phyloP scores from a whole-genome alignment of 2,113 vertebrate species.

The Spea bombifrons region DNA sequence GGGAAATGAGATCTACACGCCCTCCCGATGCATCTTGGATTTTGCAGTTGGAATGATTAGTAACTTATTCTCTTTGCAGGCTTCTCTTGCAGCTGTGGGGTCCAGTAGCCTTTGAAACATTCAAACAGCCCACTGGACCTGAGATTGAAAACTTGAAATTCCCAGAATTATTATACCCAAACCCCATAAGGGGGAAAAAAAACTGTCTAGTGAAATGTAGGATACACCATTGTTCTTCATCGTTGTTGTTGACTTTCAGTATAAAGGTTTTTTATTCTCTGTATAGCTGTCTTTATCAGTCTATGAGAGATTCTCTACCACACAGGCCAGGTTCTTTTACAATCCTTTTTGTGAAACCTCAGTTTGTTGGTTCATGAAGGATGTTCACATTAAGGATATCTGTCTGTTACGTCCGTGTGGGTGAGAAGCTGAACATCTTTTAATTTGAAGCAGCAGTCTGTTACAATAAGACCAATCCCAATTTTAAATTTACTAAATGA shows the following conservation, averaged over 20 bases:
- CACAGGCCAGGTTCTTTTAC: neutral
- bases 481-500: too few relatives aligned
- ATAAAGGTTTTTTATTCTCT: neutral
- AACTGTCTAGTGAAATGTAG: neutral
- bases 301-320: neutral
- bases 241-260: neutral
- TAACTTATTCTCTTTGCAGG: constrained; percentile 24
- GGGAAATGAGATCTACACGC: constrained; percentile 40
- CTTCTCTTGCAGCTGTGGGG: constrained; percentile 10
- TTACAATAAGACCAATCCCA: neutral
- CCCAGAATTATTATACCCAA: constrained; percentile 7
- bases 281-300: neutral
- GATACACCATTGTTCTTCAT: neutral
- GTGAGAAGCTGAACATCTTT: neutral
- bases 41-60: neutral
- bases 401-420: neutral
- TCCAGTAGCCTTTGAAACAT: neutral
- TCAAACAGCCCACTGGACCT: constrained; percentile 3
- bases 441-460: constrained; percentile 25
- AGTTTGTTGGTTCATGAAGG: neutral
- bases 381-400: neutral
- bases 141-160: constrained; percentile 42
- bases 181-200: constrained; percentile 4
- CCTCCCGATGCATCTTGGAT: neutral
- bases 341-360: neutral